Evolutionary conservation across 2,888 invertebrate genomes (phyloP).

Genomic region (Ernsta delagoae): DNA sequence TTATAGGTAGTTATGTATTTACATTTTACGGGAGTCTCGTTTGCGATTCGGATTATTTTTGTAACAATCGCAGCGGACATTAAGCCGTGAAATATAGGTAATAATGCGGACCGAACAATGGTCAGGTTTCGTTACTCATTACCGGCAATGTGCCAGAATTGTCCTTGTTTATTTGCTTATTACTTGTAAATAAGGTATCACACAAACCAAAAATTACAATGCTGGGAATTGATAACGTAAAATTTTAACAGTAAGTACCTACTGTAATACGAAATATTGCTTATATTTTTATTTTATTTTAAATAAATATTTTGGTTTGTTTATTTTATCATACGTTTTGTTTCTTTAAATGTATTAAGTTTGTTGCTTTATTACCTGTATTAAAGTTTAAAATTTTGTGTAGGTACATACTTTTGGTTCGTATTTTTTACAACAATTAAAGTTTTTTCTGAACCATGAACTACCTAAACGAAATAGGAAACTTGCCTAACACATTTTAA

Average conservation of each 20-base stretch:
- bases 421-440: no score
- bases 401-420: no score
- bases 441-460: no score
- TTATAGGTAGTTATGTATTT: no score
- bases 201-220: constrained; percentile 11
- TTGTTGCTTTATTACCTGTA: no score
- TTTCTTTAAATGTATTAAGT: no score
- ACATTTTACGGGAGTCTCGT: constrained; percentile 7
- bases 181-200: constrained; percentile 27
- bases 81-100: constrained; percentile 36
- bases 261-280: neutral
- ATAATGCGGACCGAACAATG: constrained; percentile 32
- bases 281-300: neutral
- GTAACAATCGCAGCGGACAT: constrained; percentile 22
- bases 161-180: constrained; percentile 26
- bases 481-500: no score
- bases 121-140: constrained; percentile 32
- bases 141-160: constrained; percentile 30
- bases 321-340: no score
- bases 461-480: no score
- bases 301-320: neutral
- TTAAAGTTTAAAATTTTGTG: no score
- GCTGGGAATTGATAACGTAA: neutral
- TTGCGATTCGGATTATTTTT: constrained; percentile 31
- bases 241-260: neutral